Evolutionary conservation across 1,140 invertebrate species (phyloP).

Genomic region (Rhynchophorus ferrugineus): DNA sequence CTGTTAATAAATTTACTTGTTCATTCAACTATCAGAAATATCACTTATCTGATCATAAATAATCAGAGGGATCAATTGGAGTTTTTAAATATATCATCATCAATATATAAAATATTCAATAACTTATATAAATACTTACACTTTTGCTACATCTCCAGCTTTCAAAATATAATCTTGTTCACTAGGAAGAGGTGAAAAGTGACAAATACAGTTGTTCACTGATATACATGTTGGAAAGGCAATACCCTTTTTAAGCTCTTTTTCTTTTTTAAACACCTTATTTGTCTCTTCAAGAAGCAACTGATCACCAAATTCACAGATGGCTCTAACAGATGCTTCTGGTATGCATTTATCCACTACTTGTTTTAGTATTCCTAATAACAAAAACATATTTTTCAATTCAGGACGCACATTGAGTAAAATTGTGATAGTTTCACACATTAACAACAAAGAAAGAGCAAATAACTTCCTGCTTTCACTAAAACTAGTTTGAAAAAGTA

Average conservation of each 20-base stretch:
- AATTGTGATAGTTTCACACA: too few relatives aligned
- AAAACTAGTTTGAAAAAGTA: too few relatives aligned
- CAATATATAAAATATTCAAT: conserved; percentile 5
- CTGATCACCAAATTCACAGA: conserved; percentile 90
- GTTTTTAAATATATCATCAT: conserved; percentile 4
- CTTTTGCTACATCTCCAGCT: conserved; percentile 94
- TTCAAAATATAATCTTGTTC: conserved; percentile 85
- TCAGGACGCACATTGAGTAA: too few relatives aligned
- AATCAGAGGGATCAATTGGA: conserved; percentile 36
- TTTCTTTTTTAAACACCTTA: conserved; percentile 98
- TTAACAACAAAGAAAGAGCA: too few relatives aligned
- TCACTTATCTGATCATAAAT: conserved; percentile 15
- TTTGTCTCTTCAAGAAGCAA: conserved; percentile 84
- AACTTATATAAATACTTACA: conserved; percentile 60
- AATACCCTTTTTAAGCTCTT: conserved; percentile 96
- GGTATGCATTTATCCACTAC: conserved; percentile 81
- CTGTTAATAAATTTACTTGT: too few relatives aligned
- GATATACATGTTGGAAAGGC: conserved; percentile 98
- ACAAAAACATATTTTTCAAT: conserved; percentile 4
- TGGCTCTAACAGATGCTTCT: conserved; percentile 80
- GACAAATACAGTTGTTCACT: conserved; percentile 98
- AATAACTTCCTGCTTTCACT: too few relatives aligned
- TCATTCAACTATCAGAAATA: too few relatives aligned
- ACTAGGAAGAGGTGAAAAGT: conserved; percentile 91
- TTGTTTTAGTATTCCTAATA: conserved; percentile 78